Evolutionary conservation across 92 coral and sea anemone species (phyloP).

Genomic region (Siderastrea siderea): DNA sequence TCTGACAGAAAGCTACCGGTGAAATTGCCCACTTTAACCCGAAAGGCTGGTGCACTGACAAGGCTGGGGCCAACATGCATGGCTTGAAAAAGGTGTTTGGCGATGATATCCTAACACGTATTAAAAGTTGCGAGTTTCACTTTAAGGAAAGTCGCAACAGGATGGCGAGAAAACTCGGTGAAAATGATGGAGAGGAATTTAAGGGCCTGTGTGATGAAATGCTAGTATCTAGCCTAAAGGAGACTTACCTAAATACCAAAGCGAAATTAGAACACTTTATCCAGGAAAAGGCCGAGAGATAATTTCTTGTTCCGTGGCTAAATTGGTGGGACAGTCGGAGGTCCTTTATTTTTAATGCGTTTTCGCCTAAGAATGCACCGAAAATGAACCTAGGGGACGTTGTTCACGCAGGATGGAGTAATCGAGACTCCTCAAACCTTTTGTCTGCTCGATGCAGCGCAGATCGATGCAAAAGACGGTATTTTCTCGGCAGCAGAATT

Average conservation of each 20-base stretch:
- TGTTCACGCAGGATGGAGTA: conserved; percentile 30
- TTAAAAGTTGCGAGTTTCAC: too few relatives aligned
- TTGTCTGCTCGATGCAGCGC: too few relatives aligned
- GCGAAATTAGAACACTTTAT: conserved; percentile 12
- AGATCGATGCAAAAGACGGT: not conserved
- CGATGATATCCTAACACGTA: too few relatives aligned
- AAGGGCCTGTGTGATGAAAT: conserved; percentile 16
- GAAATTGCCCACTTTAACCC: too few relatives aligned
- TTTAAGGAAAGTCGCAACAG: conserved; percentile 55
- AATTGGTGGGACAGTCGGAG: conserved; percentile 1
- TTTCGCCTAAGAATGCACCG: conserved; percentile 18
- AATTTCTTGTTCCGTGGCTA: conserved; percentile 14
- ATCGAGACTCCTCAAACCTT: conserved; percentile 17
- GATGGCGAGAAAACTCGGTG: conserved; percentile 38
- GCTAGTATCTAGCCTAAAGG: conserved; percentile 9
- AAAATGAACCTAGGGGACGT: conserved; percentile 44
- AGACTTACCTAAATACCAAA: conserved; percentile 1
- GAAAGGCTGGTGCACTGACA: too few relatives aligned
- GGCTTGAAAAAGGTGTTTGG: too few relatives aligned
- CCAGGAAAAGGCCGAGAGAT: conserved; percentile 2
- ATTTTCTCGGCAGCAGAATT: too few relatives aligned
- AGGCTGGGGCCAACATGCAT: too few relatives aligned
- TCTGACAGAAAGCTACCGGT: too few relatives aligned
- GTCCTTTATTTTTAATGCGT: not conserved
- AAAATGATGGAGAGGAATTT: not conserved